A percentile compares a stretch with the other conserved stretches of the same genome.
These are phyloP conservation scores for Rhombomys opimus DNA, from an alignment of 2,113 vertebrate genomes.

Conservation along the genomic window DNA sequence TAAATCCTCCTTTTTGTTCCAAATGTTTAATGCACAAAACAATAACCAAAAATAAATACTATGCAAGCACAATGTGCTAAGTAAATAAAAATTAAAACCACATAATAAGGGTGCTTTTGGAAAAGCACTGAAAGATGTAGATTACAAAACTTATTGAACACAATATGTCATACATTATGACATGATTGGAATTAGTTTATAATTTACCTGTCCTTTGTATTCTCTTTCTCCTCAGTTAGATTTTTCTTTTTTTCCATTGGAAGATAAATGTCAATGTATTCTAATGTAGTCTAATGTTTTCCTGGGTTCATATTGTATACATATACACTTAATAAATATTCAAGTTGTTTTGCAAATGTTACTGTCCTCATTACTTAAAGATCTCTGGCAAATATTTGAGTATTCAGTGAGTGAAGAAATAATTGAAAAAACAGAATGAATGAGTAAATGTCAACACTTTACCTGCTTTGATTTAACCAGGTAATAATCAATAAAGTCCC, in stretches of 20 bases:
- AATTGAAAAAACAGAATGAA: conserved; percentile 74
- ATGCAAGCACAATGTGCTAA: not conserved
- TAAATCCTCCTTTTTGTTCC: not conserved
- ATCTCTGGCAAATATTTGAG: not conserved
- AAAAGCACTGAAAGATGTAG: not conserved
- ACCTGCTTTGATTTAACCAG: not conserved
- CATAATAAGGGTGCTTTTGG: not conserved
- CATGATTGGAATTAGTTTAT: not conserved
- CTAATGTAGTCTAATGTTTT: not conserved
- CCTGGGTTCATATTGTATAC: not conserved
- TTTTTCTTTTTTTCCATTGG: no score
- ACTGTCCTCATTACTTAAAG: not conserved
- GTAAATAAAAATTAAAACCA: not conserved
- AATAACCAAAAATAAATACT: not conserved
- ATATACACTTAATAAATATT: not conserved
- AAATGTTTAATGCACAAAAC: not conserved
- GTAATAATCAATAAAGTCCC: not conserved
- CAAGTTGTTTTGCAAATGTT: not conserved
- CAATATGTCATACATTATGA: not conserved
- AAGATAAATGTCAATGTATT: not conserved
- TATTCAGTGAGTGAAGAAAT: not conserved
- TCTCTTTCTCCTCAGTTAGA: not conserved
- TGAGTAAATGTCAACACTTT: conserved; percentile 62
- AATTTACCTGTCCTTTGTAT: not conserved
- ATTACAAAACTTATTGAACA: not conserved